Percentiles rank a stretch among this genome's conserved stretches.
phyloP scores from a whole-genome alignment of 2,888 invertebrate genomes.

The Conus canariensis region DNA sequence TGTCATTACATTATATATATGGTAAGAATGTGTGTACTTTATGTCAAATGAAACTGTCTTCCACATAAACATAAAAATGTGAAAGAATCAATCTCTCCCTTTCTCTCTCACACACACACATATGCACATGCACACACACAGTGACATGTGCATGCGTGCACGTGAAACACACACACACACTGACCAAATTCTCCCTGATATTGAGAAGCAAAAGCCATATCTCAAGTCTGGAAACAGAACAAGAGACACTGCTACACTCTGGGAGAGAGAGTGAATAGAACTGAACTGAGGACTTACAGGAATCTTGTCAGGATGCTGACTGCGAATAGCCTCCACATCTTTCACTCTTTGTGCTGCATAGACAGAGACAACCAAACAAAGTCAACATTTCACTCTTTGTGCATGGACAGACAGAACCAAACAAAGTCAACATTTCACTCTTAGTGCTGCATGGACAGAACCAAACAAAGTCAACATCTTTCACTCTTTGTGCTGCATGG shows the following conservation, averaged over 20 bases:
- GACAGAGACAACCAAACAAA: neutral
- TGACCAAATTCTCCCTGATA: neutral
- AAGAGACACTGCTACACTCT: no score
- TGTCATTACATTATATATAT: neutral
- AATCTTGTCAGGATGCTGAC: slow-evolving; percentile 81
- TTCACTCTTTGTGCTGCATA: slow-evolving; percentile 79
- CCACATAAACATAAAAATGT: no score
- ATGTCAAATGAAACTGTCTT: no score
- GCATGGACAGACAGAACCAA: no score
- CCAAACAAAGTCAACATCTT: neutral
- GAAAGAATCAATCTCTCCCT: neutral
- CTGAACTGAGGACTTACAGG: slow-evolving; percentile 70
- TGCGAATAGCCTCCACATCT: slow-evolving; percentile 81
- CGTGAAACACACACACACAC: neutral
- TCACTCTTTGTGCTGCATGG: neutral
- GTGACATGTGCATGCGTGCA: no score
- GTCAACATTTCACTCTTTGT: neutral
- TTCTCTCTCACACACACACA: neutral
- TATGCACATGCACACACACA: no score
- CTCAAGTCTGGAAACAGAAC: neutral
- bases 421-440: no score
- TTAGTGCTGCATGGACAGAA: neutral
- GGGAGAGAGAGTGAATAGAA: no score
- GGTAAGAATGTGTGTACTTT: neutral
- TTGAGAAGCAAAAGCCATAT: neutral